Evolutionary conservation across 2,113 vertebrate species (phyloP).

Genomic region (Periophthalmodon schlosseri): DNA sequence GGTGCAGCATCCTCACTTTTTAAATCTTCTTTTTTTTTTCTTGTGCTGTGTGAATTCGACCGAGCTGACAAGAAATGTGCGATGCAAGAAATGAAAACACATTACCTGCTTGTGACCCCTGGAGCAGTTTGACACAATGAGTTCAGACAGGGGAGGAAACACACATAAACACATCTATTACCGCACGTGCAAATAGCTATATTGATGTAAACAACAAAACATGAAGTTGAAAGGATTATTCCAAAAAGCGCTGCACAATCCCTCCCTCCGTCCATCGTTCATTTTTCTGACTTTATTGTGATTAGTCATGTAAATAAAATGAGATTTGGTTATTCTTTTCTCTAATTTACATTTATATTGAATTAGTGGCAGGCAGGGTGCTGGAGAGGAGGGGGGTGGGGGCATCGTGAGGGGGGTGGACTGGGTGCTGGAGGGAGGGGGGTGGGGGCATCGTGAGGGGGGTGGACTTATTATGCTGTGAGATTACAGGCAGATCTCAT

Average conservation of each 20-base stretch:
- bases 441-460: not conserved
- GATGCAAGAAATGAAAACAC: conserved; percentile 45
- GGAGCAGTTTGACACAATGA: conserved; percentile 54
- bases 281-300: conserved; percentile 74
- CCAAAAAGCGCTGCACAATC: conserved; percentile 20
- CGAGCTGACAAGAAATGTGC: conserved; percentile 45
- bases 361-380: conserved; percentile 74
- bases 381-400: conserved; percentile 21
- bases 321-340: conserved; percentile 80
- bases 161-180: conserved; percentile 57
- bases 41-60: conserved; percentile 23
- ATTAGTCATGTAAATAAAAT: conserved; percentile 83
- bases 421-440: conserved; percentile 41
- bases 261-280: conserved; percentile 44
- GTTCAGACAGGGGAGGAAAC: conserved; percentile 44
- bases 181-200: conserved; percentile 54
- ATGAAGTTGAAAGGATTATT: conserved; percentile 61
- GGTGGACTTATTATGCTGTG: conserved; percentile 68
- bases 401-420: not conserved
- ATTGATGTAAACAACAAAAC: conserved; percentile 58
- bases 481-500: conserved; percentile 79
- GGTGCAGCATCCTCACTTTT: conserved; percentile 45
- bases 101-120: conserved; percentile 54
- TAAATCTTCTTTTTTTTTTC: conserved; percentile 3
- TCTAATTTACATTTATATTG: conserved; percentile 84